These are phyloP conservation scores for Ctenopoma multispine DNA, from an alignment of 2,797 vertebrate species.

Conservation along the genomic window DNA sequence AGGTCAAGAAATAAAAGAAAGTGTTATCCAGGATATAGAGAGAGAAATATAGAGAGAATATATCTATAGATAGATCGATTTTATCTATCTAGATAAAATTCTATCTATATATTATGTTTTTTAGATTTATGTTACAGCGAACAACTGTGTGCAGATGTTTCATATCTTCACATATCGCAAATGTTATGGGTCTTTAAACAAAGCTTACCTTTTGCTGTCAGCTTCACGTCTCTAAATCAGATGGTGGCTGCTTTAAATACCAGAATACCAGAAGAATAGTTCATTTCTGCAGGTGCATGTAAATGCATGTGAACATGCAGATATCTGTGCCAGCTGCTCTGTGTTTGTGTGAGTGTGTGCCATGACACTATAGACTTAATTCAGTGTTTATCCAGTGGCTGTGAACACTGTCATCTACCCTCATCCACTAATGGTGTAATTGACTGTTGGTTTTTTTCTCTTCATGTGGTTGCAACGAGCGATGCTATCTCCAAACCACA, in stretches of 20 bases:
- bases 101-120: too few species aligned
- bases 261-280: neutral
- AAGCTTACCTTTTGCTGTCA: neutral
- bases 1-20: too few species aligned
- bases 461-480: slow-evolving; percentile 78
- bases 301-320: neutral
- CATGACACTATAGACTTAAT: neutral
- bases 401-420: slow-evolving; percentile 56
- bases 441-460: slow-evolving; percentile 75
- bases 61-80: too few species aligned
- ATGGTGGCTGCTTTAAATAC: neutral
- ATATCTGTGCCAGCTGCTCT: neutral
- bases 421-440: slow-evolving; percentile 78
- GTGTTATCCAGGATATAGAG: too few species aligned
- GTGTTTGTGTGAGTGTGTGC: neutral
- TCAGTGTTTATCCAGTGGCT: slow-evolving; percentile 55
- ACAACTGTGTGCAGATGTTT: too few species aligned
- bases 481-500: slow-evolving; percentile 80
- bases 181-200: too few species aligned
- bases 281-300: neutral
- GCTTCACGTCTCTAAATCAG: neutral
- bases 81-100: too few species aligned
- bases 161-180: too few species aligned
- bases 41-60: too few species aligned
- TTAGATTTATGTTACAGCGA: too few species aligned